Evolutionary conservation across 2,797 vertebrate species (phyloP), one percentile per base, ranked within the genome.

Genomic region (Spheniscus humboldti): DNA sequence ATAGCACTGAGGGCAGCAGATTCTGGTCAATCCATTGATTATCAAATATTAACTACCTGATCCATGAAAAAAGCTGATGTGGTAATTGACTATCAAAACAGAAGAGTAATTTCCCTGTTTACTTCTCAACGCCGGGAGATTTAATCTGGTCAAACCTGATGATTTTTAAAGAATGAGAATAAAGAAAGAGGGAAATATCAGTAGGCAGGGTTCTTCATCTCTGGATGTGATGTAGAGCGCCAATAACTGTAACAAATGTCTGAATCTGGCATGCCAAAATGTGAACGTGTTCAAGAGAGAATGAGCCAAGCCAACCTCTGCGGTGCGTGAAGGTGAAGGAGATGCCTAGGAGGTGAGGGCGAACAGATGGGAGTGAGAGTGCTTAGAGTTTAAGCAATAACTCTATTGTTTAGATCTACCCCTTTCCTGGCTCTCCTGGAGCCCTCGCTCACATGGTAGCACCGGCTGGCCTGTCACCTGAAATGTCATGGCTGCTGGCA

Each of bases 241-340:
- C 86, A 93, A 60, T n/a, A 94, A 83, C 66, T 0, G 0, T 59
- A 91, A 77, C 80, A 84, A 95, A 89, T 86, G 86, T 62, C 77
- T 92, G 83, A 93, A 83, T 39, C 80, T 97, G 94, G 86, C 94
- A 95, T 87, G 75, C 48, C 78, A 62, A 96, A 95, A 76, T 24
- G 43, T 2, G 41, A 96, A 83, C 0, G 12, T 67, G 64, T 81
- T 88, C 88, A 68, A 68, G 57, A 55, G 37, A 89, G 50, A 77
- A 50, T 0, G 10, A 96, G 78, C 69, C 77, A 74, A 92, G 91
- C n/a, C 94, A 97, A 68, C 93, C 93, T 96, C 88, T 91, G 60
- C 0, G 89, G 96, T 95, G 91, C 90, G 83, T 97, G 92, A 97
- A 95, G 95, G 95, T 95, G 94, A 97, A 95, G 93, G 88, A 88